Evolutionary conservation across 1,140 invertebrate genomes (phyloP), one percentile per base, ranked within the genome.

Genomic region (Papilio polytes): DNA sequence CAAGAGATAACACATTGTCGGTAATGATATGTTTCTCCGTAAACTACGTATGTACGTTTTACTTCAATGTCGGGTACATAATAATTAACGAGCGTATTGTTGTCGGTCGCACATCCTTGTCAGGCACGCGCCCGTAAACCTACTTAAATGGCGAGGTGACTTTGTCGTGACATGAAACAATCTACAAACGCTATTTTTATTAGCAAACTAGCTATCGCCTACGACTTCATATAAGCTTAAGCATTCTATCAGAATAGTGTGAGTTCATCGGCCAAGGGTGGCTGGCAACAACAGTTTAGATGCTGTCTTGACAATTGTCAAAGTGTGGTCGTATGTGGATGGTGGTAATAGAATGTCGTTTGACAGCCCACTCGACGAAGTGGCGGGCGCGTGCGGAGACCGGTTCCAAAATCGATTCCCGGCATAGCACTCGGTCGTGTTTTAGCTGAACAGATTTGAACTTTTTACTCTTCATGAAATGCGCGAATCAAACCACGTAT

Each of bases 321-420:
- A n/a, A 44, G n/a, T 48, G 7, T n/a, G 70, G 26, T 44, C 44
- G 73, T 44, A 22, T n/a, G 44, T 74, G 41, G 3, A 48, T 48
- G n/a, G 72, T 46, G 73, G 41, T 41, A 46, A 74, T 74, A 74
- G 73, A 74, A 74, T 74, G 73, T 46, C 73, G 44, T 74, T 74
- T 74, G 36, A 12, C 73, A 44, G 73, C 73, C 12, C 36, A 74
- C n/a, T 74, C 41, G 44, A 46, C 22, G 12, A 46, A 48, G 41
- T 74, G n/a, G 70, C 70, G 70, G 66, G 70, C 70, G 26, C 53
- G 53, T 73, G 70, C 70, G 13, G 15, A 41, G 73, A 74, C 73
- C 73, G 73, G 73, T 74, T 74, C 73, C 73, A 9, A n/a, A 74
- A 74, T 74, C 73, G 73, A 74, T 74, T 74, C 44, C 73, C n/a